phyloP scores from a whole-genome alignment of 1,140 invertebrate species.

The Hycleus phaleratus region DNA sequence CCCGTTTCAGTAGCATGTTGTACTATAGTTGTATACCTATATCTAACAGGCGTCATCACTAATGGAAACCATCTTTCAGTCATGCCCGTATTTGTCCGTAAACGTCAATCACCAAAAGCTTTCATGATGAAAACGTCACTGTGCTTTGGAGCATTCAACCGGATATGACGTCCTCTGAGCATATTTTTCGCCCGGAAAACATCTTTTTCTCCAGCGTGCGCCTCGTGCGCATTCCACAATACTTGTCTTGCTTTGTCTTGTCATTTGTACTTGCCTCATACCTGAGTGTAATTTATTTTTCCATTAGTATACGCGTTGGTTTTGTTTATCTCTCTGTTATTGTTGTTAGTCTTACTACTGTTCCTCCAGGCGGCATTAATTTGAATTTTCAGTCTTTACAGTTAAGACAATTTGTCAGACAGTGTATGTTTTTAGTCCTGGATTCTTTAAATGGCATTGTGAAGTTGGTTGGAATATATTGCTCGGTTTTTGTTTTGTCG shows the following conservation, averaged over 20 bases:
- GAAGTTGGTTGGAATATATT: constrained; percentile 15
- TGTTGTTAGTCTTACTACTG: neutral
- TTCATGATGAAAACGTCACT: constrained; percentile 7
- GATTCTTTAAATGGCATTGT: constrained; percentile 17
- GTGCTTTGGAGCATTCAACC: neutral
- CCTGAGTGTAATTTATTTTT: constrained; percentile 16
- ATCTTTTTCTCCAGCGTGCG: neutral
- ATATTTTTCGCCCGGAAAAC: neutral
- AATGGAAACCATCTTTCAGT: constrained; percentile 8
- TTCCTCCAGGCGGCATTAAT: constrained; percentile 3
- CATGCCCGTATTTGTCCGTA: constrained; percentile 6
- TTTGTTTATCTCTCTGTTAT: constrained; percentile 12
- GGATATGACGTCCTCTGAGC: constrained; percentile 4
- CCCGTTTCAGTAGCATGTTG: neutral
- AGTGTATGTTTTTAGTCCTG: constrained; percentile 11
- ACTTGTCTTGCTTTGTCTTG: constrained; percentile 14
- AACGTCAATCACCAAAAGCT: constrained; percentile 10
- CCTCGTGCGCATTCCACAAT: neutral
- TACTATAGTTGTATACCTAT: neutral
- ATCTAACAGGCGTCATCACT: neutral
- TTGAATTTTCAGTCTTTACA: constrained; percentile 17
- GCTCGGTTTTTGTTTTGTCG: constrained; percentile 7
- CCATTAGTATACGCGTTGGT: constrained; percentile 11
- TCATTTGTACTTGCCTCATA: constrained; percentile 1
- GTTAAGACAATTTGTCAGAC: constrained; percentile 17